Evolutionary conservation across 2,888 invertebrate species (phyloP).

Genomic region (Biston betularia): DNA sequence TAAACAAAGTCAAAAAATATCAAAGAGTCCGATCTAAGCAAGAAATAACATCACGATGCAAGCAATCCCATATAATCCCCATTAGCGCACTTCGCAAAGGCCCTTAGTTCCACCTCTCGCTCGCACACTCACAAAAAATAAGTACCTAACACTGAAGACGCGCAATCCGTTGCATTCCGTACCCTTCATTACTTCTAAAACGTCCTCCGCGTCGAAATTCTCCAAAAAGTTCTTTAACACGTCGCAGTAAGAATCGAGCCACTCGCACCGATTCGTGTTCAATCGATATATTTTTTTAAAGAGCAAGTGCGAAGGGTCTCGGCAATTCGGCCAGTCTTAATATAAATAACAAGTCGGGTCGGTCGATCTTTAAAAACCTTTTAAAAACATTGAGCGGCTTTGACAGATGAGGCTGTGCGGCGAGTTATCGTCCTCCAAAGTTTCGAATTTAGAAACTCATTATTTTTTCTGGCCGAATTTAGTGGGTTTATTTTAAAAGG

Average conservation of each 20-base stretch:
- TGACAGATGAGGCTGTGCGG: conserved; percentile 74
- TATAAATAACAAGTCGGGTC: conserved; percentile 79
- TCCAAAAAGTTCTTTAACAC: conserved; percentile 52
- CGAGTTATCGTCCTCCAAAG: conserved; percentile 52
- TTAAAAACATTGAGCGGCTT: conserved; percentile 77
- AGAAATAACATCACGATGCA: conserved; percentile 65
- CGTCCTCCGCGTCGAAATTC: conserved; percentile 35
- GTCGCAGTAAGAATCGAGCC: conserved; percentile 57
- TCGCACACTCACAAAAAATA: conserved; percentile 80
- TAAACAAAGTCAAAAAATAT: conserved; percentile 51
- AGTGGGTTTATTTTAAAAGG: not conserved
- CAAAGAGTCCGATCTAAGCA: conserved; percentile 54
- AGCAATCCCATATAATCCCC: conserved; percentile 77
- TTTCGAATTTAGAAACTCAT: conserved; percentile 27
- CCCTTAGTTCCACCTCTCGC: conserved; percentile 64
- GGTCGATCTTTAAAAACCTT: conserved; percentile 70
- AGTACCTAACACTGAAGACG: conserved; percentile 75
- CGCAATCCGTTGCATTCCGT: conserved; percentile 82
- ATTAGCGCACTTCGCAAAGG: conserved; percentile 81
- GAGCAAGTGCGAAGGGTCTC: conserved; percentile 48
- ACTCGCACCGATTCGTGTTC: conserved; percentile 26
- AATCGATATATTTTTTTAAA: conserved; percentile 51
- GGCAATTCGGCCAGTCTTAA: conserved; percentile 73
- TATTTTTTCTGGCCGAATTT: conserved; percentile 24
- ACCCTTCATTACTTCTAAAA: conserved; percentile 65